Base-by-base conservation (phyloP, 2,888 invertebrate genomes). In the Cepaea hortensis region DNA sequence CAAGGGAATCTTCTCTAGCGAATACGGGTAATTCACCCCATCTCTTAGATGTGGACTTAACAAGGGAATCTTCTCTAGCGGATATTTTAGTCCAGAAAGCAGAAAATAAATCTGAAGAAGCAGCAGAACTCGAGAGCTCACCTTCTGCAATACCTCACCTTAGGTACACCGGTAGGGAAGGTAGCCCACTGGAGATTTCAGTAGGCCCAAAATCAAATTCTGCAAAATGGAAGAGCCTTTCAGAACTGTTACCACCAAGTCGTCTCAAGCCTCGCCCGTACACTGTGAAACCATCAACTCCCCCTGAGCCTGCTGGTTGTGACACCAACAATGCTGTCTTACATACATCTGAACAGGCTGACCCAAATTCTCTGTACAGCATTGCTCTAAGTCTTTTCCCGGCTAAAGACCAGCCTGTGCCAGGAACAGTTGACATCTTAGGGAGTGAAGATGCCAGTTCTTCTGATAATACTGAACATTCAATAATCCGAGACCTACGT, bases 221-320 rank as follows among this genome's bases (percentile, higher is more conserved):
- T 23, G 82, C 72, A 48, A 82, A 82, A 18, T 82, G 82, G 82
- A 70, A 82, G 23, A 82, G 82, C 13, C 82, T 82, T 35, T 72
- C 82, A 73, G 82, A 82, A 55, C 73, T 82, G 4, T 48, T 82
- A 50, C 82, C 82, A 6, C 55, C 73, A n/a, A 82, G 82, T 55
- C 11, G 23, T 55, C 72, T 82, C 7, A 72, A 73, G 55, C 11
- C 35, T 23, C 7, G 61, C 18, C 20, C 20, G 3, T 13, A 3
- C 50, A 72, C 7, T 15, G 23, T 61, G 48, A 55, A 55, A 13
- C 23, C 82, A 55, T 82, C 82, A 23, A 72, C 72, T 55, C 55
- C 72, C n/a, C 82, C 82, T 55, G 18, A 15, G 5, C 18, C 13
- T 15, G 18, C 35, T 4, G 6, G 13, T 46, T 55, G 9, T n/a